Base-by-base conservation (phyloP, 2,888 invertebrate species). In the Pristionchus arcanus region DNA sequence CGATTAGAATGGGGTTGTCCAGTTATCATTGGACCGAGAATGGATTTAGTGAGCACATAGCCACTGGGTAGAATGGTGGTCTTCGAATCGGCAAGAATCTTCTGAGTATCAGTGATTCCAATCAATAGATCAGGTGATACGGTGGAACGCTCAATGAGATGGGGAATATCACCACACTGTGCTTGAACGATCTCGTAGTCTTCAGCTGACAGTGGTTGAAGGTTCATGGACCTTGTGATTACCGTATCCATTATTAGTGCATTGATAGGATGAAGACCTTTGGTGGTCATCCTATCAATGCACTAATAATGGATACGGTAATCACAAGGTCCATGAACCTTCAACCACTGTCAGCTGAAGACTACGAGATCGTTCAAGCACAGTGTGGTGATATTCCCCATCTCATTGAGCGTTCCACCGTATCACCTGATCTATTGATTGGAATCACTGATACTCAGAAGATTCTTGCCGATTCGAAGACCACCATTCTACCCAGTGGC, bases 191-290 rank as follows among this genome's bases (percentile, higher is more conserved):
- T 25, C 19, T 19, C 59, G 59, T 59, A 59, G 59, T 68, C 68
- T 68, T 68, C 68, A 68, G 68, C 7, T n/a, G 68, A 68, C 15
- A 68, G 7, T 68, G 68, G 68, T 68, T 68, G 68, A 25, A 68
- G 68, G 31, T 28, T 31, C 68, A 68, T 68, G 28, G 68, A 68
- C 68, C 31, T 68, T 15, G 68, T 68, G 31, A 68, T 68, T n/a
- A 68, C 68, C 15, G 68, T 28, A 68, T 68, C 68, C 68, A 68
- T 68, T n/a, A 68, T 25, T 0, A 68, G n/a, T 68, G 68, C 68
- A 7, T 68, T 31, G 68, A 68, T 31, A 9, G n/a, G 31, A 28
- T 28, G 11, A 28, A 68, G n/a, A 28, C 68, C 68, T 11, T 68
- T 68, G n/a, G 28, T 68, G n/a, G 68, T 68, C 68, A 68, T 25